Evolutionary conservation across 2,888 invertebrate genomes (phyloP).

Genomic region (Troides oblongomaculatus): DNA sequence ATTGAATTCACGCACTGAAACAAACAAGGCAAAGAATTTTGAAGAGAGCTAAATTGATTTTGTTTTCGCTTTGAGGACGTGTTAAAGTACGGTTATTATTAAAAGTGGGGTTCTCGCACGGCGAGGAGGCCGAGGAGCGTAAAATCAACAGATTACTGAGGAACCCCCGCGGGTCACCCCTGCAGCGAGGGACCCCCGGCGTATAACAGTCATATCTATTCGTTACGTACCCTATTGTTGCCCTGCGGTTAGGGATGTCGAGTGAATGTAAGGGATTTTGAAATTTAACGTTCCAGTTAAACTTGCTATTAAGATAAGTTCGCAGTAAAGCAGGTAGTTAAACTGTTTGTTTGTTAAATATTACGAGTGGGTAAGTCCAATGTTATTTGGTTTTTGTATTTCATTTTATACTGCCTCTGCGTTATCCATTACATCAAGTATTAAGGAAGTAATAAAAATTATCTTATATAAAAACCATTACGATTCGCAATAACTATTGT

Average conservation of each 20-base stretch:
- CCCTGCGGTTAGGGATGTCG: constrained; percentile 66
- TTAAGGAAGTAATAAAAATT: not conserved
- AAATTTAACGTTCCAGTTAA: constrained; percentile 36
- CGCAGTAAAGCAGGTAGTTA: constrained; percentile 22
- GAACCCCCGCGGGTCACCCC: constrained; percentile 60
- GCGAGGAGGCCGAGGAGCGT: constrained; percentile 62
- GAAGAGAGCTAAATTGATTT: constrained; percentile 50
- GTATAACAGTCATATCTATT: constrained; percentile 65
- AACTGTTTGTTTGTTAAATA: constrained; percentile 22
- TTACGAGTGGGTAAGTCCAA: constrained; percentile 20
- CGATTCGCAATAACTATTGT: not conserved
- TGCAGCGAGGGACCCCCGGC: constrained; percentile 56
- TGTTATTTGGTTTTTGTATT: not conserved
- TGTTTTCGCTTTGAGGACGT: constrained; percentile 60
- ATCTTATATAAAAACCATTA: not conserved
- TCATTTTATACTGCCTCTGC: not conserved
- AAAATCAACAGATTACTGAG: constrained; percentile 78
- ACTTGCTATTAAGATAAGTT: constrained; percentile 34
- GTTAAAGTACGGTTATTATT: constrained; percentile 71
- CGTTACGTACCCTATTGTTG: constrained; percentile 72
- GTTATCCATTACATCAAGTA: not conserved
- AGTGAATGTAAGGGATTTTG: constrained; percentile 35
- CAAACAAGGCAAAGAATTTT: constrained; percentile 46
- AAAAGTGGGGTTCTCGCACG: constrained; percentile 61
- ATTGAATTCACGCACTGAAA: constrained; percentile 37